Conservation (phyloP, 2,113 vertebrate genomes). For the Spea multiplicata region DNA sequence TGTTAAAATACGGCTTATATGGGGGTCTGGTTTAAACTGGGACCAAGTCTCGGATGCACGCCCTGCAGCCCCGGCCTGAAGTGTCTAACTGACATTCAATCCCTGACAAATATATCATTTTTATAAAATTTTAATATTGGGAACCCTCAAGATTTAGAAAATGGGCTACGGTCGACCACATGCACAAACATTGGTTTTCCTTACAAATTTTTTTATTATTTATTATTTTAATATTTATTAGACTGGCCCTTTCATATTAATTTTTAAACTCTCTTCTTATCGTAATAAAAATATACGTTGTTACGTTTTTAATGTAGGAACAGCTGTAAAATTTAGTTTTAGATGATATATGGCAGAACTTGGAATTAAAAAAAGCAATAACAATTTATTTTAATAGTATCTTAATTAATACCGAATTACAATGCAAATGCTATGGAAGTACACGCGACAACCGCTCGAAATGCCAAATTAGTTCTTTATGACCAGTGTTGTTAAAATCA, state of each 20-base stretch:
- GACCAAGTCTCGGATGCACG: too few species aligned
- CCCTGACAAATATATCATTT: too few species aligned
- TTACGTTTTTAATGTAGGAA: slow-evolving; percentile 25
- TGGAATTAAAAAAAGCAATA: slow-evolving; percentile 58
- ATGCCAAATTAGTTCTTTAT: slow-evolving; percentile 75
- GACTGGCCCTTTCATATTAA: neutral
- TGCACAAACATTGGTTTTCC: too few species aligned
- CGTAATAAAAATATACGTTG: slow-evolving; percentile 32
- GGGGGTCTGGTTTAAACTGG: too few species aligned
- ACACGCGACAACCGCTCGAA: slow-evolving; percentile 57
- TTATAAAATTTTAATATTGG: too few species aligned
- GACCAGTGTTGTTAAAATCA: slow-evolving; percentile 64
- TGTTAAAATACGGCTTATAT: too few species aligned
- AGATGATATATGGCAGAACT: slow-evolving; percentile 44
- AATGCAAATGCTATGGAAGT: slow-evolving; percentile 59
- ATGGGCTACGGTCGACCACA: too few species aligned
- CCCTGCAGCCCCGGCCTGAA: too few species aligned
- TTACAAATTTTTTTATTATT: too few species aligned
- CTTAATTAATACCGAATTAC: slow-evolving; percentile 69
- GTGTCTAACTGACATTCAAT: too few species aligned
- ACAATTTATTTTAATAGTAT: slow-evolving; percentile 48
- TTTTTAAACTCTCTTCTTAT: neutral
- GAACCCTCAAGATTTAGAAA: too few species aligned
- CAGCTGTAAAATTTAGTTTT: slow-evolving; percentile 46
- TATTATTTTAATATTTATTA: too few species aligned